Conservation (phyloP, 2,797 vertebrate genomes). For the Periophthalmus magnuspinnatus region DNA sequence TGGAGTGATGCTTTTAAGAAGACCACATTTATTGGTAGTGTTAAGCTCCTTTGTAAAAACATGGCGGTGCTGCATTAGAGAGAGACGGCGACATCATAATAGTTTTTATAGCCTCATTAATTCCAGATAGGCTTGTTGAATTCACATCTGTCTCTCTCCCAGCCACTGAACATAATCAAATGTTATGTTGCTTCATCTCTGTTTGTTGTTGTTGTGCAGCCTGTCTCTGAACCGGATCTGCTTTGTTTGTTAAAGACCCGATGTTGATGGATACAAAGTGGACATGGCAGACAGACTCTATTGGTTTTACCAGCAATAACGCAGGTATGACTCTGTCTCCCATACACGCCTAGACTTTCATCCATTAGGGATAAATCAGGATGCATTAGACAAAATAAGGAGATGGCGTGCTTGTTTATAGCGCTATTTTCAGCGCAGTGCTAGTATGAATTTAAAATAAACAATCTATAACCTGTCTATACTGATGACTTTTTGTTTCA, state of each 20-base stretch:
- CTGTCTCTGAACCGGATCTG: constrained; percentile 10
- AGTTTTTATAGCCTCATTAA: constrained; percentile 13
- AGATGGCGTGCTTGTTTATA: constrained; percentile 15
- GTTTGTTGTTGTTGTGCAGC: constrained; percentile 9
- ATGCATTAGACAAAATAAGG: constrained; percentile 24
- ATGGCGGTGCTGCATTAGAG: background rate
- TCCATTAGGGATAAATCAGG: constrained; percentile 41
- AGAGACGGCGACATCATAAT: constrained; percentile 3
- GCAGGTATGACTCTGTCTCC: constrained; percentile 26
- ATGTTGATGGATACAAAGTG: constrained; percentile 32
- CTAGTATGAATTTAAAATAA: constrained; percentile 12
- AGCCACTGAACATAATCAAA: constrained; percentile 16
- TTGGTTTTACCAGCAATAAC: constrained; percentile 43
- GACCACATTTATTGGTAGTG: background rate
- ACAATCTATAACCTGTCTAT: background rate
- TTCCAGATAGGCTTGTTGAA: constrained; percentile 6
- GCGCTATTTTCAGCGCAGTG: background rate
- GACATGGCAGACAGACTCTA: constrained; percentile 34
- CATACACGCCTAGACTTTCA: constrained; percentile 3
- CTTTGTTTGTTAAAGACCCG: constrained; percentile 28
- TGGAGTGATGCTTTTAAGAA: background rate
- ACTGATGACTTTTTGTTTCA: background rate
- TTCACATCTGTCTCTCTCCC: constrained; percentile 7
- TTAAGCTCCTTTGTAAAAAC: constrained; percentile 10
- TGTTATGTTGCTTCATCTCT: constrained; percentile 14